phyloP scores from a whole-genome alignment of 2,797 vertebrate species.

The Sphenopsis melanotis region DNA sequence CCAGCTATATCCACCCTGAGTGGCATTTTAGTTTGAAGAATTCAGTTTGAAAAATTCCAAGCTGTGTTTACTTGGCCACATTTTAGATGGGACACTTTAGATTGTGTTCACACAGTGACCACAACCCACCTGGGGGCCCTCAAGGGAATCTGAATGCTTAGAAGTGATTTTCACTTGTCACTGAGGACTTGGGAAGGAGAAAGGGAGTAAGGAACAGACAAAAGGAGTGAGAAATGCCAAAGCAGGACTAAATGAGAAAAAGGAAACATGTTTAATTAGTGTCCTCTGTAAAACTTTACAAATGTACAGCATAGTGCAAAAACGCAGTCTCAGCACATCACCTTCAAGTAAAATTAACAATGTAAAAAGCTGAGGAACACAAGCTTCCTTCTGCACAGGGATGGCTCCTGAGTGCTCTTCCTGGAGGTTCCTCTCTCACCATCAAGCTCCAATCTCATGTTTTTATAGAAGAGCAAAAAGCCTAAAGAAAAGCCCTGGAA shows the following conservation, averaged over 20 bases:
- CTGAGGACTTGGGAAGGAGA: not conserved
- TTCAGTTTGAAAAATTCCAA: not conserved
- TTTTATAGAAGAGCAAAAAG: slow-evolving; percentile 34
- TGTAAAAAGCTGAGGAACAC: slow-evolving; percentile 14
- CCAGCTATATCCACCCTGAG: not conserved
- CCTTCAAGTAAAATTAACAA: slow-evolving; percentile 52
- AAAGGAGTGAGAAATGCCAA: not conserved
- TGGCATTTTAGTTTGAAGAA: not conserved
- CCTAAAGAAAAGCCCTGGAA: not conserved
- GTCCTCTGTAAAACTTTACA: slow-evolving; percentile 72
- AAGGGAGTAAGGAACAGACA: not conserved
- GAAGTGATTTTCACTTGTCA: not conserved
- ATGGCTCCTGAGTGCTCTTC: not conserved
- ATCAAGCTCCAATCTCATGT: slow-evolving; percentile 1
- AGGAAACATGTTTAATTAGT: slow-evolving; percentile 63
- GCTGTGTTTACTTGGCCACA: not conserved
- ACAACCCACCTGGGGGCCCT: not conserved
- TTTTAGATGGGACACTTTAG: not conserved
- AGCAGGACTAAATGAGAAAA: slow-evolving; percentile 55
- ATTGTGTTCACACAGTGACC: not conserved
- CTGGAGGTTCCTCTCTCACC: not conserved
- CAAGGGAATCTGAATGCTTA: not conserved
- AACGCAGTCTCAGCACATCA: slow-evolving; percentile 66
- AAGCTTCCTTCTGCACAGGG: not conserved
- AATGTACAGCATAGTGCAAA: slow-evolving; percentile 75